Conservation (phyloP, 2,888 invertebrate genomes). For the Euphydryas editha region DNA sequence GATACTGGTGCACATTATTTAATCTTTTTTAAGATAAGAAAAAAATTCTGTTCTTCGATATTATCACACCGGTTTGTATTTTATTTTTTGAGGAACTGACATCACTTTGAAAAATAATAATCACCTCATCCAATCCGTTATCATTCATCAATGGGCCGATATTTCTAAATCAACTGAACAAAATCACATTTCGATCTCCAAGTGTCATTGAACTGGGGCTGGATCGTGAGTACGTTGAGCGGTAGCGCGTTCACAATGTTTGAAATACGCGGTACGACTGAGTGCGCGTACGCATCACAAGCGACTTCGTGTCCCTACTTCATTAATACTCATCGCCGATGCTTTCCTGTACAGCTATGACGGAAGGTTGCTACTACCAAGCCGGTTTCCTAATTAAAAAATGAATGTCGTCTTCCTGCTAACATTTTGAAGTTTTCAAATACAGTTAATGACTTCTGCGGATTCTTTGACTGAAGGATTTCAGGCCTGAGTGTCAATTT, state of each 20-base stretch:
- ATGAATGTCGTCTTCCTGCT: slow-evolving; percentile 57
- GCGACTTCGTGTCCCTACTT: slow-evolving; percentile 67
- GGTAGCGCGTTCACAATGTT: slow-evolving; percentile 54
- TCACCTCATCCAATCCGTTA: slow-evolving; percentile 43
- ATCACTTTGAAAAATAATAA: slow-evolving; percentile 28
- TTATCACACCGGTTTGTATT: background rate
- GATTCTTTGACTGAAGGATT: slow-evolving; percentile 12
- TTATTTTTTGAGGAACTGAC: slow-evolving; percentile 17
- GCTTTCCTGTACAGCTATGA: slow-evolving; percentile 76
- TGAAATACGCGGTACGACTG: slow-evolving; percentile 73
- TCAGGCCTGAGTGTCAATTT: background rate
- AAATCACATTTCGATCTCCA: slow-evolving; percentile 38
- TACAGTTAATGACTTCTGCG: slow-evolving; percentile 17
- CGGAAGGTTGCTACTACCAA: slow-evolving; percentile 79
- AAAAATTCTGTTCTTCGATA: background rate
- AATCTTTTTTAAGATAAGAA: slow-evolving; percentile 1
- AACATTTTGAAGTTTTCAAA: slow-evolving; percentile 34
- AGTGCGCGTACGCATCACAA: slow-evolving; percentile 59
- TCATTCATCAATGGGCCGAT: slow-evolving; percentile 25
- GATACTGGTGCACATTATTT: background rate
- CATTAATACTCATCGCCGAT: slow-evolving; percentile 78
- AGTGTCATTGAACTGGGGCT: slow-evolving; percentile 43
- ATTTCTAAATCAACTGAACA: slow-evolving; percentile 34
- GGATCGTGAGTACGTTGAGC: slow-evolving; percentile 26
- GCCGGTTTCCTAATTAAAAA: slow-evolving; percentile 81